Evolutionary conservation across 2,797 vertebrate species (phyloP).

Genomic region (Masticophis lateralis): DNA sequence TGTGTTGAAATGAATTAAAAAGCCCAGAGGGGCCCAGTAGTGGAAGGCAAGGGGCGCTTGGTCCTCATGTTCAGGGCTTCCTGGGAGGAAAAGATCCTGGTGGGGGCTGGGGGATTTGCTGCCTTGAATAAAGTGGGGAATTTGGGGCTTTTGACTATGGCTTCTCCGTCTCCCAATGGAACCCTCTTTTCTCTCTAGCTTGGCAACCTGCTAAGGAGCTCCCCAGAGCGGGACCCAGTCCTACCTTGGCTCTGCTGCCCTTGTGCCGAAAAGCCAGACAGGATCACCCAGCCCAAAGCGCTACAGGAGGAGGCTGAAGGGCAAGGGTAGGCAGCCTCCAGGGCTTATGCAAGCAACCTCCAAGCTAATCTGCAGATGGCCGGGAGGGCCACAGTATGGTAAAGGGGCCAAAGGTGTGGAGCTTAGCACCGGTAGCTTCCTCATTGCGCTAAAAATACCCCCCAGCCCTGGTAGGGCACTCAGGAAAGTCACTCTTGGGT

Average conservation of each 20-base stretch:
- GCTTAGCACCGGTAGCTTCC: constrained; percentile 52
- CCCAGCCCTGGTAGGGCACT: constrained; percentile 30
- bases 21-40: background rate
- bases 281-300: background rate
- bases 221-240: background rate
- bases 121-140: background rate
- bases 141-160: background rate
- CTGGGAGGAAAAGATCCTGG: background rate
- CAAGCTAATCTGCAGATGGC: constrained; percentile 53
- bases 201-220: background rate
- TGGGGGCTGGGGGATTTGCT: background rate
- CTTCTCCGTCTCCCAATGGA: background rate
- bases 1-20: background rate
- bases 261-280: background rate
- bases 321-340: background rate
- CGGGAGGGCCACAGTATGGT: constrained; percentile 23
- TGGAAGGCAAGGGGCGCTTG: background rate
- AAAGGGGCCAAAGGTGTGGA: constrained; percentile 57
- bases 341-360: background rate
- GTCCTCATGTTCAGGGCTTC: background rate
- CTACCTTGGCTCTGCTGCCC: background rate
- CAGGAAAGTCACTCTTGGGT: background rate
- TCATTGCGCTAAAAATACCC: constrained; percentile 59
- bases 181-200: background rate
- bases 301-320: background rate